Base-by-base conservation (phyloP, 2,113 vertebrate genomes). In the Hystrix brachyura region DNA sequence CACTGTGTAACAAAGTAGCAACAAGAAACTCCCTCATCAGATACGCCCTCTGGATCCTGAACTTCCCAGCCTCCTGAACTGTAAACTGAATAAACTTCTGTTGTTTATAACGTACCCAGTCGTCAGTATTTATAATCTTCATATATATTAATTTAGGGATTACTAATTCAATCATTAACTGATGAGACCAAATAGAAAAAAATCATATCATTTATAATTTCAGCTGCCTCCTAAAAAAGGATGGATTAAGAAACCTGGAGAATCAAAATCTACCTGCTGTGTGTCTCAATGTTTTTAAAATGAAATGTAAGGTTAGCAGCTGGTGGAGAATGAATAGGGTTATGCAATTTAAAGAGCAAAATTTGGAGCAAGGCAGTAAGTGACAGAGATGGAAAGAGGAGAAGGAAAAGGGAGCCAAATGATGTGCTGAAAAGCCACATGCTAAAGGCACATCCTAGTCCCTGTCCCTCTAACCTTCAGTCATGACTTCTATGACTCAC, bases 111-210 rank as follows among this genome's bases (percentile, higher is more conserved):
- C 32, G 38, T 13, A 51, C 21, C 19, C 10, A 4, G 25, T 38
- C 43, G 34, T 23, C 51, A 53, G 43, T 8, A 29, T 88, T 80
- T 51, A 62, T 82, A 69, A 83, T 78, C 14, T 82, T n/a, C 3
- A 46, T 59, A 29, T 64, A 71, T 46, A 76, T 34, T 91, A 72
- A 72, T 38, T 60, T 80, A 90, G 43, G 65, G 11, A 94, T 79
- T 91, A n/a, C 21, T 71, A 62, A 84, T 59, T 89, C 43, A 55
- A 69, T 23, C 18, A 25, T 7, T 74, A 91, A 85, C 43, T 46
- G 64, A 83, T 5, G 43, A 91, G n/a, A 55, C 62, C 43, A 91
- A 92, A 74, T 19, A 80, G 23, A 48, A 96, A 94, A 82, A 78
- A 65, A 69, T 23, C 7, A 38, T 60, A 32, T n/a, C 65, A 80